A percentile compares a stretch with the other conserved stretches of the same genome.
These are phyloP conservation scores for Tortricodes alternella DNA, from an alignment of 2,888 invertebrate genomes.

Conservation along the genomic window DNA sequence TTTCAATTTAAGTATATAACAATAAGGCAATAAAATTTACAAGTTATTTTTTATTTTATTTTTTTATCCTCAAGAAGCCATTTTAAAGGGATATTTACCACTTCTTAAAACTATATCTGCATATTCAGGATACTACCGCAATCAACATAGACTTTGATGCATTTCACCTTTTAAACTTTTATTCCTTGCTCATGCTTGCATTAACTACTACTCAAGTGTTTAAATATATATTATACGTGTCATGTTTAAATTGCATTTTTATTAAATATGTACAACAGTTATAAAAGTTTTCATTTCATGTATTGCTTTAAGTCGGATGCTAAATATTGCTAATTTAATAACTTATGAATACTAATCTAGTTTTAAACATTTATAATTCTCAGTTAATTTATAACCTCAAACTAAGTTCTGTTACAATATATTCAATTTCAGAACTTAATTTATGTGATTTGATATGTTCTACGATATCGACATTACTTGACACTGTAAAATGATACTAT, in stretches of 20 bases:
- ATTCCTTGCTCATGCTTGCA: background rate
- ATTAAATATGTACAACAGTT: conserved; percentile 21
- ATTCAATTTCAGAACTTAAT: conserved; percentile 2
- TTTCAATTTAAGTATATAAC: too few species aligned
- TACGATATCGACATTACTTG: conserved; percentile 31
- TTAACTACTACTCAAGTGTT: too few species aligned
- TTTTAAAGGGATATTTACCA: too few species aligned
- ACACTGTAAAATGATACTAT: conserved; percentile 26
- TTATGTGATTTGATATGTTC: conserved; percentile 30
- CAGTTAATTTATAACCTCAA: conserved; percentile 7
- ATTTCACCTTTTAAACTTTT: too few species aligned
- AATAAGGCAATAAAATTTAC: too few species aligned
- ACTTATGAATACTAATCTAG: background rate
- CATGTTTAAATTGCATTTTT: background rate
- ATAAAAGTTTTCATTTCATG: conserved; percentile 13
- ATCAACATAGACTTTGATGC: too few species aligned
- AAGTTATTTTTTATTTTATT: too few species aligned
- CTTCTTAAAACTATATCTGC: too few species aligned
- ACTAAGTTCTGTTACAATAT: background rate
- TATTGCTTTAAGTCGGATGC: conserved; percentile 22
- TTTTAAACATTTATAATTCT: conserved; percentile 11
- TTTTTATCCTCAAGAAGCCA: too few species aligned
- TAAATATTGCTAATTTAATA: conserved; percentile 4
- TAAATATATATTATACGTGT: background rate
- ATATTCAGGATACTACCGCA: too few species aligned